Percentiles rank a stretch among this genome's conserved stretches.
phyloP scores from a whole-genome alignment of 2,113 vertebrate species.

The Amphiprion percula region DNA sequence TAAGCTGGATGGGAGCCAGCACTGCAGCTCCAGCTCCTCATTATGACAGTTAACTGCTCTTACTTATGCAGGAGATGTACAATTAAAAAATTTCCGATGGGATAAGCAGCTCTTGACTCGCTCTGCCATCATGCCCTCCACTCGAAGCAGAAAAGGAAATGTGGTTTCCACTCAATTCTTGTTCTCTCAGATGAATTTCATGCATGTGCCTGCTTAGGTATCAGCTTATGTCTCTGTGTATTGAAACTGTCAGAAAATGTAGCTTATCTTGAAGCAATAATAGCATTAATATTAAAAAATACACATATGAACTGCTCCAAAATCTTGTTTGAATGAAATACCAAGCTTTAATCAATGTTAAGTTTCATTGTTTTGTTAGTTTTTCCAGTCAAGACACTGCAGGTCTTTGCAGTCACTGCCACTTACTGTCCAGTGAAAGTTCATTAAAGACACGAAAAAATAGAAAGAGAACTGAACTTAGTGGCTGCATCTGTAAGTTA shows the following conservation, averaged over 20 bases:
- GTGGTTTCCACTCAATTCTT: slow-evolving; percentile 17
- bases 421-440: too few relatives aligned
- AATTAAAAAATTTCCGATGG: slow-evolving; percentile 52
- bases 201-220: background rate
- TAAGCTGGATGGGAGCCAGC: slow-evolving; percentile 23
- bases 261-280: background rate
- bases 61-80: slow-evolving; percentile 59
- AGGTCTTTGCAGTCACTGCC: too few relatives aligned
- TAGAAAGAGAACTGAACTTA: background rate
- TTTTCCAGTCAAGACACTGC: too few relatives aligned
- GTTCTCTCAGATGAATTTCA: background rate
- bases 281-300: background rate
- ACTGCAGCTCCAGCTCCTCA: slow-evolving; percentile 48
- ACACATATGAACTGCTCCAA: background rate
- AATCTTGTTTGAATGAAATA: too few relatives aligned
- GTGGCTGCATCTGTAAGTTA: background rate
- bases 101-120: slow-evolving; percentile 62
- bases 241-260: background rate
- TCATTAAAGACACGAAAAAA: background rate
- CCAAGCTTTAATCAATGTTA: too few relatives aligned
- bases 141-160: slow-evolving; percentile 53
- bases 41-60: slow-evolving; percentile 53
- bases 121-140: slow-evolving; percentile 48
- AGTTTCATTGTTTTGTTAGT: too few relatives aligned
- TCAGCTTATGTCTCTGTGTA: background rate